These are phyloP conservation scores for Riparia riparia DNA, from an alignment of 2,113 vertebrate genomes.

Conservation along the genomic window DNA sequence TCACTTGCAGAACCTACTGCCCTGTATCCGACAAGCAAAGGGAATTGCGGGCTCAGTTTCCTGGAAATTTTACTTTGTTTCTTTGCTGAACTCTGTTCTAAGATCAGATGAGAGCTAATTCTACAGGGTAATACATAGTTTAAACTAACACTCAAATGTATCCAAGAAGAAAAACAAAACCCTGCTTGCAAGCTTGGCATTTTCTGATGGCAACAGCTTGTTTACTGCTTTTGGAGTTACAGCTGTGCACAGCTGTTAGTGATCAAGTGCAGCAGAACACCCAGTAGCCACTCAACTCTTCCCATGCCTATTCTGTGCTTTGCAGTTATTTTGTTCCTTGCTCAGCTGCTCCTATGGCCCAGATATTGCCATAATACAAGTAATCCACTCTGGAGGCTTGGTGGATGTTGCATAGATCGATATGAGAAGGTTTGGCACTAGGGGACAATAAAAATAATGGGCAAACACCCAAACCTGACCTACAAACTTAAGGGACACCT, in stretches of 20 bases:
- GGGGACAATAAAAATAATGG: not conserved
- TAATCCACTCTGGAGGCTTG: not conserved
- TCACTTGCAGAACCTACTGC: accelerated
- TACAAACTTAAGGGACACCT: not conserved
- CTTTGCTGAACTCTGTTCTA: not conserved
- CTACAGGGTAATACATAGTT: not conserved
- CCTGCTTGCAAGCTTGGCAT: not conserved
- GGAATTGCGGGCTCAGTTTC: not conserved
- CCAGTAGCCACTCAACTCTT: not conserved
- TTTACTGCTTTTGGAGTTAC: not conserved
- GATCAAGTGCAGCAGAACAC: not conserved
- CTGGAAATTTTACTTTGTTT: not conserved
- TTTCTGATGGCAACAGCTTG: not conserved
- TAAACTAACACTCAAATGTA: not conserved
- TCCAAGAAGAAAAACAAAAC: not conserved
- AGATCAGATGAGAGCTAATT: not conserved
- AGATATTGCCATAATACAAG: not conserved
- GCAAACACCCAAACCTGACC: not conserved
- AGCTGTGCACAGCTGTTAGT: not conserved
- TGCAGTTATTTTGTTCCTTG: not conserved
- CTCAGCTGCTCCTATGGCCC: not conserved
- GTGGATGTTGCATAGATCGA: not conserved
- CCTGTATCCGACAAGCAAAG: not conserved
- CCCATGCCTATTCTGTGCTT: not conserved
- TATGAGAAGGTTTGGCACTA: not conserved